These are phyloP conservation scores for Strix occidentalis DNA, from an alignment of 2,797 vertebrate genomes.

Conservation along the genomic window DNA sequence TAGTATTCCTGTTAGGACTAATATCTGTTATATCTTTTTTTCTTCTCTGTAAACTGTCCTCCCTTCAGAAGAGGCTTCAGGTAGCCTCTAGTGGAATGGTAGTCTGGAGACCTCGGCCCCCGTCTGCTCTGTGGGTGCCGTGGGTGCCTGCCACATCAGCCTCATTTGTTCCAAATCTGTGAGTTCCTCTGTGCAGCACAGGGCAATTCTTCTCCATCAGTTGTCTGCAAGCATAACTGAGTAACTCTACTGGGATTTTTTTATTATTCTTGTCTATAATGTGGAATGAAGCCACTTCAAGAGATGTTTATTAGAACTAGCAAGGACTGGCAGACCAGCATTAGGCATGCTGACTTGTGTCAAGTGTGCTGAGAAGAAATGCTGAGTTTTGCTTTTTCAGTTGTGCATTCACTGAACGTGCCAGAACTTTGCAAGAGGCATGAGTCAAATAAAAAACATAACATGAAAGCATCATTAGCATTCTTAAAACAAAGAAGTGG, in stretches of 20 bases:
- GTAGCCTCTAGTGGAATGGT: background rate
- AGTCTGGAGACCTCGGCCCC: background rate
- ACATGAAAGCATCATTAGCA: background rate
- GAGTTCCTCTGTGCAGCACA: background rate
- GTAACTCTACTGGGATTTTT: background rate
- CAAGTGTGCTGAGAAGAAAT: background rate
- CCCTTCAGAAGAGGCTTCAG: background rate
- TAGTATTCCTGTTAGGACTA: background rate
- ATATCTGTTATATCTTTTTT: background rate
- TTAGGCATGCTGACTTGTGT: background rate
- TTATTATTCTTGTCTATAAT: background rate
- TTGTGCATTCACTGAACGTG: background rate
- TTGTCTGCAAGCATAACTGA: background rate
- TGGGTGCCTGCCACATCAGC: fast-evolving
- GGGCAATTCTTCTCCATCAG: background rate
- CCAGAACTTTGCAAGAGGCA: background rate
- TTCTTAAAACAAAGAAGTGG: background rate
- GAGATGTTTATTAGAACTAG: background rate
- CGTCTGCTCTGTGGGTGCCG: fast-evolving
- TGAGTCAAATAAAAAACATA: background rate
- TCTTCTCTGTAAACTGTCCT: background rate
- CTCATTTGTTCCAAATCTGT: background rate
- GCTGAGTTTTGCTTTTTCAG: background rate
- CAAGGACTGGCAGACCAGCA: background rate
- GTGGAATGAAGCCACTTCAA: background rate